Base-by-base conservation (phyloP, 1,140 invertebrate genomes). In the Cyphomyrmex costatus region DNA sequence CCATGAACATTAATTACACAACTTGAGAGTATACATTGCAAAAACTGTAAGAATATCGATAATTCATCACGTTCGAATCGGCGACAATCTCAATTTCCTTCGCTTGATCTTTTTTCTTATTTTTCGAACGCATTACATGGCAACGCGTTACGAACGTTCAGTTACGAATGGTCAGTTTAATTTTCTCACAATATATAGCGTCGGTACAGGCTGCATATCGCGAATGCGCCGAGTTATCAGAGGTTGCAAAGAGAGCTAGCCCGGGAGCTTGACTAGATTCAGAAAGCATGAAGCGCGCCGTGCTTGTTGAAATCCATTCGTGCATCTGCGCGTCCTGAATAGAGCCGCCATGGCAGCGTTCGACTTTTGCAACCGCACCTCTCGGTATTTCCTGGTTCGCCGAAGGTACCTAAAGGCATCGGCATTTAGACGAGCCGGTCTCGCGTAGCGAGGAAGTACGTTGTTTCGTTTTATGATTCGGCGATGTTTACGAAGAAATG, bases 261-360 rank as follows among this genome's bases (percentile, higher is more conserved):
- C 42, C 24, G 76, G 58, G 61, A 79, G 61, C 24, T 77, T 30
- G 86, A 53, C 68, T 73, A 56, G 79, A n/a, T 85, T 87, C 79
- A 60, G 63, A 77, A 71, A 85, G 79, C 88, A 82, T 74, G 88
- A 85, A 85, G 70, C 85, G 74, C 61, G 56, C 60, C 56, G 30
- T 65, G 65, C 66, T 74, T 87, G 68, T 90, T 91, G 84, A 85
- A 88, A 92, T 91, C 83, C 89, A 77, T 82, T 91, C 90, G 91
- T 90, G 88, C 86, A 90, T 90, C 88, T 85, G 88, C 66, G 58
- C 86, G 33, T 56, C 53, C 85, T 87, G 82, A 86, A 82, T 86
- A 85, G n/a, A n/a, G 61, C 65, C 51, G 30, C 58, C 61, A 68
- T 49, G 33, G 65, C 60, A 76, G 60, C 60, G 46, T 61, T 71